Conservation (phyloP, 2,113 vertebrate species). For the Centrocercus urophasianus region DNA sequence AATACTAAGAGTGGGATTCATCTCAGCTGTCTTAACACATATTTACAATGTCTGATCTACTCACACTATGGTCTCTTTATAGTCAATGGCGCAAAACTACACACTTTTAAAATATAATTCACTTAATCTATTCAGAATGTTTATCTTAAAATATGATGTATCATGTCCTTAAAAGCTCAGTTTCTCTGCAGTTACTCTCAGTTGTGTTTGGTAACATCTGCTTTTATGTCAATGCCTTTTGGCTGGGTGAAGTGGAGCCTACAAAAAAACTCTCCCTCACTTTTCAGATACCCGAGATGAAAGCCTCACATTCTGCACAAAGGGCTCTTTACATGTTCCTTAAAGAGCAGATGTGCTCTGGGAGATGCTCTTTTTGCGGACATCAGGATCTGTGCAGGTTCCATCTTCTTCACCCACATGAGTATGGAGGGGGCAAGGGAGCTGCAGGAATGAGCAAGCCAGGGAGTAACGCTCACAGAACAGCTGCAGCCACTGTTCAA, state of each 20-base stretch:
- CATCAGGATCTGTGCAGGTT: accelerated
- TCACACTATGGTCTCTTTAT: background rate
- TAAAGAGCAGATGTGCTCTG: accelerated
- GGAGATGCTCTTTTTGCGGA: background rate
- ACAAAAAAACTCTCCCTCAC: background rate
- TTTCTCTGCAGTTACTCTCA: background rate
- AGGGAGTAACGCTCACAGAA: background rate
- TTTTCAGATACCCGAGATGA: background rate
- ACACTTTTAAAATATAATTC: background rate
- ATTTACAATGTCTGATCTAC: background rate
- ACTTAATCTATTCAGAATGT: background rate
- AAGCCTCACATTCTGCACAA: accelerated
- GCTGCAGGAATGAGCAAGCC: background rate
- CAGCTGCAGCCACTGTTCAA: background rate
- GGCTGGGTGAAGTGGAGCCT: background rate
- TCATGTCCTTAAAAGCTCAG: background rate
- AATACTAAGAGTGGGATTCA: background rate
- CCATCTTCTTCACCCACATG: background rate
- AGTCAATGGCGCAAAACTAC: background rate
- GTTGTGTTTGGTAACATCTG: background rate
- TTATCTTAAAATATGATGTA: background rate
- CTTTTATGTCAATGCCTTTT: background rate
- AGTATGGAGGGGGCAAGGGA: accelerated
- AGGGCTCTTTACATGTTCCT: background rate
- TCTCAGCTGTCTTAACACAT: background rate